Evolutionary conservation across 1,140 invertebrate genomes (phyloP).

Genomic region (Lepidurus couesii): DNA sequence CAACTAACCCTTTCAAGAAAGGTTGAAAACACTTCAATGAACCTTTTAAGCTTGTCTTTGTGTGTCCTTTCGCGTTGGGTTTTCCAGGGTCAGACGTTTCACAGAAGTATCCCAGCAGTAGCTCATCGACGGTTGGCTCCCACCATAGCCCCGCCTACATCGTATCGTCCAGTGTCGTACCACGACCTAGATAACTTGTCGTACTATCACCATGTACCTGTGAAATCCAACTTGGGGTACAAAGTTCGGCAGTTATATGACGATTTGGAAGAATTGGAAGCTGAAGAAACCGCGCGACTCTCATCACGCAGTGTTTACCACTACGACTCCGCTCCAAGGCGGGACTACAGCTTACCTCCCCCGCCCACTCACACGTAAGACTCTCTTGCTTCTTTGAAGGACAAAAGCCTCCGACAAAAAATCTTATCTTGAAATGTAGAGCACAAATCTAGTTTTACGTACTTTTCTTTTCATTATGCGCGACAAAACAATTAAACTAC

Average conservation of each 20-base stretch:
- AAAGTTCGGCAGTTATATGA: not conserved
- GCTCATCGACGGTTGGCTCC: constrained; percentile 26
- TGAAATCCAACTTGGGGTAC: not conserved
- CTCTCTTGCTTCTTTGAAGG: not conserved
- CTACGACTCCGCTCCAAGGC: not conserved
- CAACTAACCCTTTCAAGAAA: not conserved
- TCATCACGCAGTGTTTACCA: not conserved
- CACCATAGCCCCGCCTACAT: constrained; percentile 12
- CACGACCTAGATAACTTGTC: constrained; percentile 23
- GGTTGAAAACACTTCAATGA: not conserved
- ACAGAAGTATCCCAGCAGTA: constrained; percentile 28
- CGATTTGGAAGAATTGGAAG: constrained; percentile 23
- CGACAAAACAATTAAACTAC: no score
- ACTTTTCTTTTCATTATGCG: no score
- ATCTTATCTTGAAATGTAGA: no score
- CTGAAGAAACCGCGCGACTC: not conserved
- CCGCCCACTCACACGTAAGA: not conserved
- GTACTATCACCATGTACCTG: not conserved
- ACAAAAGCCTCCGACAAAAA: not conserved
- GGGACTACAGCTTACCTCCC: constrained; percentile 1
- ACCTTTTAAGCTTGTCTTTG: not conserved
- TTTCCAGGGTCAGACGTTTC: constrained; percentile 27
- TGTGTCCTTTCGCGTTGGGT: constrained; percentile 19
- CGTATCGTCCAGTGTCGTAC: constrained; percentile 22
- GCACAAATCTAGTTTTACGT: no score